Base-by-base conservation (phyloP, 2,797 vertebrate genomes). In the Eospalax fontanierii region DNA sequence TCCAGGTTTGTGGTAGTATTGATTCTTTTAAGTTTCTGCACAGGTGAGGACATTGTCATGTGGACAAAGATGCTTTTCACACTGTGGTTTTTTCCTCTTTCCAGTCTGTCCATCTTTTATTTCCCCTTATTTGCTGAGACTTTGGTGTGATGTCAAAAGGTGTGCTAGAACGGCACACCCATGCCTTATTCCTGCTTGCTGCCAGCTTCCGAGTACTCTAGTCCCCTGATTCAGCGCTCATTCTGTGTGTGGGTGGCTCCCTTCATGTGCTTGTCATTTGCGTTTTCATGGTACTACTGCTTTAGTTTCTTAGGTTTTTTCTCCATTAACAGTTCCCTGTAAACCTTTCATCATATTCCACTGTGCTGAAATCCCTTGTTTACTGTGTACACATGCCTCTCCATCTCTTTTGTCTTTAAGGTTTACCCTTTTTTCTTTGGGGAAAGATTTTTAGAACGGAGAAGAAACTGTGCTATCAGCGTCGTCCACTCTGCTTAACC, bases 391-490 rank as follows among this genome's bases (percentile, higher is more conserved):
- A 33, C 12, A 71, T 3, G 35, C n/a, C 7, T 66, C n/a, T 40
- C 50, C 21, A 2, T 92, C 18, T 83, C 24, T 24, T 95, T 92
- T 71, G 12, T 74, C 82, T 87, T 71, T 16, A 21, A 19, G 6
- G 1, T 87, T 61, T 95, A 40, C n/a, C 26, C n/a, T 92, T 92
- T 70, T 33, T 90, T 88, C 18, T 63, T 92, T 93, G 93, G 75
- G 82, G 35, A 82, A 70, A 92, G 54, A 8, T 63, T 87, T 93
- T 94, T 83, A 82, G 35, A 82, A 70, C 90, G 54, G 11, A 87
- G 9, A 6, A 84, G 54, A 70, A 87, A 24, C 68, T 18, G 50
- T 12, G 24, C 11, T 85, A 74, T 94, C 22, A 93, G 28, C 54
- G 30, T 21, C 14, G 19, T 22, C 59, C 14, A 40, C 19, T 74